Conservation (phyloP, 2,113 vertebrate genomes). For the Narcine bancroftii region DNA sequence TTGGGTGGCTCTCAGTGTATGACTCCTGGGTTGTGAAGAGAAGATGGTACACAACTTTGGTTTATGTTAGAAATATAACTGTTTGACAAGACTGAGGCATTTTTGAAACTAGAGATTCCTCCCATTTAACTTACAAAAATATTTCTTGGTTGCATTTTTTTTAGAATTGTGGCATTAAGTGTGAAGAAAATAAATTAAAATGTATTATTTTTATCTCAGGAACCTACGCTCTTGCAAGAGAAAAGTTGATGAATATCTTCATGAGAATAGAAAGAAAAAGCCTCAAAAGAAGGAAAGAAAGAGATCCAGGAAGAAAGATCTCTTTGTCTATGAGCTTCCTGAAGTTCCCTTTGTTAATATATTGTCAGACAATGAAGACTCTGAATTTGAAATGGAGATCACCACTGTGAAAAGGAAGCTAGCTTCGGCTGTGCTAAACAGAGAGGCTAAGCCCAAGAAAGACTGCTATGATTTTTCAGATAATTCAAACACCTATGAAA, state of each 20-base stretch:
- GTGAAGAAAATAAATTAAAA: background rate
- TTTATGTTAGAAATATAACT: no score
- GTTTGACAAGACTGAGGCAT: no score
- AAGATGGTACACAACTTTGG: no score
- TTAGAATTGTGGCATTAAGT: background rate
- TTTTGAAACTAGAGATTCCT: no score
- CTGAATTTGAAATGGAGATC: background rate
- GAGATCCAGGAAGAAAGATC: constrained; percentile 15
- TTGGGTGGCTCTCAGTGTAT: no score
- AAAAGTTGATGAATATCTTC: constrained; percentile 17
- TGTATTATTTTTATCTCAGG: background rate
- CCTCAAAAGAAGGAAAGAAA: background rate
- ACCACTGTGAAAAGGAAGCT: constrained; percentile 2
- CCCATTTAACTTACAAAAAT: no score
- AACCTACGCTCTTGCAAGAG: constrained; percentile 14
- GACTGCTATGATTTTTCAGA: background rate
- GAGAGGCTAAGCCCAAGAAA: background rate
- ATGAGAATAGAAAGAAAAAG: background rate
- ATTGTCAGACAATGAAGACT: constrained; percentile 3
- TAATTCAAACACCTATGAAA: background rate
- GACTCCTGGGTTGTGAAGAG: no score
- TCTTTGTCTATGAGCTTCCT: constrained; percentile 16
- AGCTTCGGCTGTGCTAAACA: background rate
- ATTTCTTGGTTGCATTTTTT: background rate
- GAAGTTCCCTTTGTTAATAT: background rate